Conservation (phyloP, 2,797 vertebrate species). For the Jordanella pulchra region DNA sequence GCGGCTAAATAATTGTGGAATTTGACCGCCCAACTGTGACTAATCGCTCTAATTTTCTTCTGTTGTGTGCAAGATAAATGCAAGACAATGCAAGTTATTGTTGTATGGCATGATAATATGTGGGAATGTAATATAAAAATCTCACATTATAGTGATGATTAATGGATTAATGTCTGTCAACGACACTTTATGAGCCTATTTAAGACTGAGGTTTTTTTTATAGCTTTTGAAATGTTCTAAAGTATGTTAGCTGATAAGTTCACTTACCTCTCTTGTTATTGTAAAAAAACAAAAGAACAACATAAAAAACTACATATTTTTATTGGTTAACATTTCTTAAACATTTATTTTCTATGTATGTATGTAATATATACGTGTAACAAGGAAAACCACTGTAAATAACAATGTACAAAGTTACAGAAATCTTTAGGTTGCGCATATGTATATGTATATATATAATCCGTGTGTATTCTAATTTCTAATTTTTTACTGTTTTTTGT, state of each 20-base stretch:
- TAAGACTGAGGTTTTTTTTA: constrained; percentile 23
- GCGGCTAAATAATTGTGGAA: constrained; percentile 22
- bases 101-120: constrained; percentile 25
- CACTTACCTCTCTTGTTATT: constrained; percentile 11
- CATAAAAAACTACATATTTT: neutral
- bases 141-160: constrained; percentile 32
- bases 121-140: constrained; percentile 40
- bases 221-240: constrained; percentile 29
- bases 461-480: neutral
- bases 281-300: neutral
- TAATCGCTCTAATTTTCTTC: constrained; percentile 30
- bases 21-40: constrained; percentile 62
- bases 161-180: constrained; percentile 63
- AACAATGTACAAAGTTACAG: constrained; percentile 7
- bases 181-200: constrained; percentile 47
- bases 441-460: no score
- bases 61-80: constrained; percentile 41
- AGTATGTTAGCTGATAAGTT: neutral
- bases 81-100: constrained; percentile 59
- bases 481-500: no score
- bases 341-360: constrained; percentile 8
- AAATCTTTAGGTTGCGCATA: neutral
- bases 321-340: constrained; percentile 1
- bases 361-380: constrained; percentile 21
- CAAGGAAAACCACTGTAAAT: constrained; percentile 44